Conservation (phyloP, 1,140 invertebrate genomes). For the Halictus rubicundus region DNA sequence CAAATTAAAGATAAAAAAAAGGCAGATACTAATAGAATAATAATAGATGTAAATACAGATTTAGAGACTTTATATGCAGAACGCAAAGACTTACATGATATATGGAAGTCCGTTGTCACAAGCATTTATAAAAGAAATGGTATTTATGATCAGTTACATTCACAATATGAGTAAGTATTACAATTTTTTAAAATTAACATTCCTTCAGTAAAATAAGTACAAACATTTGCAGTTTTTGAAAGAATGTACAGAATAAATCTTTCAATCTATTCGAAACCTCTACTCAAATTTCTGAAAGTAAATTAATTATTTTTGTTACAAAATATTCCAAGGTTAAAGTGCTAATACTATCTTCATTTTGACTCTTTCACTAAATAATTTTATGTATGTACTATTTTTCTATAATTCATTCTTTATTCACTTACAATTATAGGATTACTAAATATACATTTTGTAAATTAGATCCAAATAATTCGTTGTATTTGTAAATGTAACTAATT, state of each 20-base stretch:
- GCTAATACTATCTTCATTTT: too few species aligned
- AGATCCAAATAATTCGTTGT: too few species aligned
- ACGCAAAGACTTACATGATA: constrained; percentile 84
- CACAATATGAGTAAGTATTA: constrained; percentile 82
- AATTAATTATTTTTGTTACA: too few species aligned
- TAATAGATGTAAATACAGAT: constrained; percentile 85
- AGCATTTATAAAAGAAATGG: constrained; percentile 86
- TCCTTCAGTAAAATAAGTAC: background rate
- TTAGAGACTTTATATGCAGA: constrained; percentile 86
- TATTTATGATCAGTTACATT: constrained; percentile 82
- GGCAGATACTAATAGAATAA: constrained; percentile 76
- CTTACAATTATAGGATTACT: too few species aligned
- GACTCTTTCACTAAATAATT: too few species aligned
- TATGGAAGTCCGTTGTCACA: constrained; percentile 87
- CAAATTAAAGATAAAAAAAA: constrained; percentile 78
- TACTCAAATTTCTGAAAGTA: too few species aligned
- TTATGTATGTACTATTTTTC: too few species aligned
- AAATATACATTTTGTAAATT: too few species aligned
- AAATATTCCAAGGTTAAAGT: too few species aligned
- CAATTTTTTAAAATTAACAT: background rate
- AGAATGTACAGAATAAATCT: background rate
- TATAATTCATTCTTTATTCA: too few species aligned
- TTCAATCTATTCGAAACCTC: too few species aligned
- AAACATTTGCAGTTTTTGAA: background rate
- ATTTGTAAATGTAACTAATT: too few species aligned